A percentile compares a stretch with the other conserved stretches of the same genome.
Evolutionary conservation across 2,797 vertebrate species (phyloP).

Genomic region (Cichlasoma orientale): DNA sequence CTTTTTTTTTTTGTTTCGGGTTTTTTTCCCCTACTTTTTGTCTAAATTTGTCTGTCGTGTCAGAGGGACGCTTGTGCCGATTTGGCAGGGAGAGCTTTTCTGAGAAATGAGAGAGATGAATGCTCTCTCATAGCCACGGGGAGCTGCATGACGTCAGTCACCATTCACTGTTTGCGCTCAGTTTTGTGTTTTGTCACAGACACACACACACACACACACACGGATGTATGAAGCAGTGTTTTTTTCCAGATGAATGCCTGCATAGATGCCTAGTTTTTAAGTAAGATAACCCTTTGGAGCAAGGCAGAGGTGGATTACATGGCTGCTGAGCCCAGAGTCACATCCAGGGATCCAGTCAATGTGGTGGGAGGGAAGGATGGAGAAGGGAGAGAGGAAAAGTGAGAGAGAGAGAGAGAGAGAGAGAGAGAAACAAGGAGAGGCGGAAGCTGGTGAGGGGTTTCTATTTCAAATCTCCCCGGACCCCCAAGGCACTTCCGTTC

Average conservation of each 20-base stretch:
- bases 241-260: conserved; percentile 74
- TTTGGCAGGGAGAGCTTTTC: conserved; percentile 59
- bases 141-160: conserved; percentile 73
- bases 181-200: conserved; percentile 66
- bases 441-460: conserved; percentile 61
- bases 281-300: conserved; percentile 76
- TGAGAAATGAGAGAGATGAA: conserved; percentile 68
- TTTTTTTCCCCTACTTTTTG: conserved; percentile 9
- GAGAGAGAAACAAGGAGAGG: conserved; percentile 9
- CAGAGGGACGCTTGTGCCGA: conserved; percentile 46
- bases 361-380: conserved; percentile 62
- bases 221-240: conserved; percentile 70
- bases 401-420: background rate
- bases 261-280: conserved; percentile 74
- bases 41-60: conserved; percentile 50
- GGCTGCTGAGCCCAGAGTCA: conserved; percentile 72
- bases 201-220: conserved; percentile 12
- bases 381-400: conserved; percentile 21
- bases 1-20: conserved; percentile 4
- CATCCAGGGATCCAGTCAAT: conserved; percentile 69
- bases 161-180: conserved; percentile 72
- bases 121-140: conserved; percentile 68
- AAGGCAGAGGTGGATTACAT: conserved; percentile 77
- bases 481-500: conserved; percentile 63
- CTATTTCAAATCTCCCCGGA: conserved; percentile 70